These are phyloP conservation scores for Anguilla rostrata DNA, from an alignment of 2,113 vertebrate species.

Conservation along the genomic window DNA sequence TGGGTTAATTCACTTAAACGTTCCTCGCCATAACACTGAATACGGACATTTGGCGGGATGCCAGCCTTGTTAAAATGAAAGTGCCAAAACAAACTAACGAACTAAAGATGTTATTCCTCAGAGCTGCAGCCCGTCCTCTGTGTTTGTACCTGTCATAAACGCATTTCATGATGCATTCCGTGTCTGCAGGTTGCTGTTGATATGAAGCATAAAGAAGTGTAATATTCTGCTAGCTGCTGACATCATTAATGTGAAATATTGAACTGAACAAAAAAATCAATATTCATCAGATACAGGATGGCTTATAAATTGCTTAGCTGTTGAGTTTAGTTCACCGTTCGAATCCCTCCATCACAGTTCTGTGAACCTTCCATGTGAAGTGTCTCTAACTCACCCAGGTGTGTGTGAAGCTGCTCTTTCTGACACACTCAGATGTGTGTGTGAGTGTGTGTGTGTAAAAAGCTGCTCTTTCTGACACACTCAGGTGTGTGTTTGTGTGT, in stretches of 20 bases:
- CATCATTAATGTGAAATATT: neutral
- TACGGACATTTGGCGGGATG: conserved; percentile 9
- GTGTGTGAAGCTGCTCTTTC: no score
- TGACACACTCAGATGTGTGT: neutral
- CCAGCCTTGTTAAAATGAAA: conserved; percentile 27
- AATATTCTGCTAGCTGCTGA: neutral
- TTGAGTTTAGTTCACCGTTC: neutral
- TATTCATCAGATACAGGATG: neutral
- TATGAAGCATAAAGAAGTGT: neutral
- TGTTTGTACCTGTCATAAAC: neutral
- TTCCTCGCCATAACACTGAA: conserved; percentile 15
- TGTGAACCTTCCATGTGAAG: neutral
- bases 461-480: no score
- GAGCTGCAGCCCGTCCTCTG: neutral
- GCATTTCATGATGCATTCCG: neutral
- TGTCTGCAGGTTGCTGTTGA: neutral
- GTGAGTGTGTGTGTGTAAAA: no score
- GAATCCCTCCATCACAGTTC: neutral
- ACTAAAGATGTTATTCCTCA: conserved; percentile 17
- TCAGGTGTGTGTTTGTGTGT: no score
- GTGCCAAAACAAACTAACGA: conserved; percentile 24
- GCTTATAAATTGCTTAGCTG: neutral
- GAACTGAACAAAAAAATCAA: neutral
- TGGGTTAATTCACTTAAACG: conserved; percentile 7
- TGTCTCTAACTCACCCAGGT: neutral